Percentiles rank a stretch among this genome's conserved stretches.
These are phyloP conservation scores for Caenorhabditis tropicalis DNA, from an alignment of 1,140 invertebrate species.

Conservation along the genomic window DNA sequence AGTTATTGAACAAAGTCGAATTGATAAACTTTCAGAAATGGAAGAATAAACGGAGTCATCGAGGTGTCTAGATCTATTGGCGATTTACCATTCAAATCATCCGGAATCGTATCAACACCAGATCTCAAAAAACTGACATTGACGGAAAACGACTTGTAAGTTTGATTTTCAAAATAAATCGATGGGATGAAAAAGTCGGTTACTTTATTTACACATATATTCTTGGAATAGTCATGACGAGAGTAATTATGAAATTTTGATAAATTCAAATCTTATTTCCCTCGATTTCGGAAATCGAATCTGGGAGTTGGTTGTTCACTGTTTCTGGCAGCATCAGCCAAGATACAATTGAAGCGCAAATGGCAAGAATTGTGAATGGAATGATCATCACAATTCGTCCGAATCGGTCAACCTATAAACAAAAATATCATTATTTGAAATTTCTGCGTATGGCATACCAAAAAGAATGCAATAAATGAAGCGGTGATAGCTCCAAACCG, in stretches of 20 bases:
- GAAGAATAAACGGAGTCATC: constrained; percentile 49
- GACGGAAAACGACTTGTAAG: constrained; percentile 50
- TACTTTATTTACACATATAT: constrained; percentile 6
- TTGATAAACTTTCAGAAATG: constrained; percentile 43
- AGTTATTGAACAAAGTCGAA: background rate
- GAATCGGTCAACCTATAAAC: constrained; percentile 60
- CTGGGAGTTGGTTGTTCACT: constrained; percentile 62
- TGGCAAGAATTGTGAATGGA: constrained; percentile 61
- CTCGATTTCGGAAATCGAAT: constrained; percentile 64
- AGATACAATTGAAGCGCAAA: constrained; percentile 62
- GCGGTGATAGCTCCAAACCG: constrained; percentile 75
- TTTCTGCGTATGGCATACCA: constrained; percentile 52
- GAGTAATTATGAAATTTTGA: background rate
- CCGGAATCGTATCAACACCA: constrained; percentile 42
- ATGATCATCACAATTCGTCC: constrained; percentile 63
- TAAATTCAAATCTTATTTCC: constrained; percentile 41
- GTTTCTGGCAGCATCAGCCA: constrained; percentile 68
- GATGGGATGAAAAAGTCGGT: background rate
- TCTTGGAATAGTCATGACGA: constrained; percentile 11
- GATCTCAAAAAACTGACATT: constrained; percentile 50
- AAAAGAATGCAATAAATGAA: constrained; percentile 72
- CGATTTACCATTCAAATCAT: constrained; percentile 48
- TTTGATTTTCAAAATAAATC: background rate
- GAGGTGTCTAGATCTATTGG: constrained; percentile 55
- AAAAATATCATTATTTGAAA: background rate